Percentiles rank a stretch among this genome's conserved stretches.
phyloP scores from a whole-genome alignment of 2,888 invertebrate species.

The Exephanes ischioxanthus region DNA sequence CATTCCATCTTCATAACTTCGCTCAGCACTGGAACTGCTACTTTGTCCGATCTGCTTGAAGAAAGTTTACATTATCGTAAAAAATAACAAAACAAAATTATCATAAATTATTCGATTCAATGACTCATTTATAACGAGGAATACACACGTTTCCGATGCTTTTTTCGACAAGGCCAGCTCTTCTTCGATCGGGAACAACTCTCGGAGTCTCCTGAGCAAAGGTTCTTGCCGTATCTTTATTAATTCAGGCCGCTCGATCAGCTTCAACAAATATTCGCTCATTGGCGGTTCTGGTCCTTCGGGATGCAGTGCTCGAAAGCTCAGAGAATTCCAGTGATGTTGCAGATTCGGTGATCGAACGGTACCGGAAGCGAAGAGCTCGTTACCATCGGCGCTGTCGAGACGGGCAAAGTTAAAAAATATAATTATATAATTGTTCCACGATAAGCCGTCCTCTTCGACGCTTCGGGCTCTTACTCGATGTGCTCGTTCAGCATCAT shows the following conservation, averaged over 20 bases:
- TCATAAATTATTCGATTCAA: not conserved
- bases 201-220: slow-evolving; percentile 62
- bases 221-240: slow-evolving; percentile 61
- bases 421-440: not conserved
- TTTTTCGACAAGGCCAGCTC: slow-evolving; percentile 3
- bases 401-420: not conserved
- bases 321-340: slow-evolving; percentile 74
- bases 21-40: not conserved
- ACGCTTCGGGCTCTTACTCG: slow-evolving; percentile 27
- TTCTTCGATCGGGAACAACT: slow-evolving; percentile 69
- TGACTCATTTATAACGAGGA: not conserved
- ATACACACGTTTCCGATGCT: slow-evolving; percentile 34
- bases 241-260: slow-evolving; percentile 68
- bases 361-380: slow-evolving; percentile 70
- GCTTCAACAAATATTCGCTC: slow-evolving; percentile 69
- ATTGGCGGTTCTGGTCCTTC: slow-evolving; percentile 72
- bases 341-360: slow-evolving; percentile 75
- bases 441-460: not conserved
- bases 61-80: not conserved
- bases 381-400: slow-evolving; percentile 33
- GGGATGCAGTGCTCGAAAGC: slow-evolving; percentile 76
- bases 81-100: not conserved
- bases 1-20: slow-evolving; percentile 24
- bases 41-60: not conserved
- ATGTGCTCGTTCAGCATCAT: slow-evolving; percentile 62